Percentiles rank a stretch among this genome's conserved stretches.
Evolutionary conservation across 2,113 vertebrate species (phyloP).

Genomic region (Neolamprologus brichardi): DNA sequence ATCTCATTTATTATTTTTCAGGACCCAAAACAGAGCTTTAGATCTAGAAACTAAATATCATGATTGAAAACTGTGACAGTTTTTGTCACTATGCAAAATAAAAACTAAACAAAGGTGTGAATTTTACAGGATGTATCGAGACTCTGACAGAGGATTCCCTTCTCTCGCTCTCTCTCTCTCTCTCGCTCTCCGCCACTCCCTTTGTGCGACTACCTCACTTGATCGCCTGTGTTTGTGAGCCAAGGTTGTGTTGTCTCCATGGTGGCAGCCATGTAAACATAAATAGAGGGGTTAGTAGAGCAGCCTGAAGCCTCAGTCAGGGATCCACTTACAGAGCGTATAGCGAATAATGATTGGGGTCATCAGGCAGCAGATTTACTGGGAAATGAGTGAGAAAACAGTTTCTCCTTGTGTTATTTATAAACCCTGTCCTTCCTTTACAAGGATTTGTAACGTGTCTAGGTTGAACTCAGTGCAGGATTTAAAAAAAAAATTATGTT

Average conservation of each 20-base stretch:
- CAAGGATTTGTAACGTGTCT: background rate
- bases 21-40: background rate
- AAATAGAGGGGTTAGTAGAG: slow-evolving; percentile 32
- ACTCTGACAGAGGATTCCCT: background rate
- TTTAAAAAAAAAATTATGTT: background rate
- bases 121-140: background rate
- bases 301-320: background rate
- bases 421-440: background rate
- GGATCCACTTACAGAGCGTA: background rate
- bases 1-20: background rate
- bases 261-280: slow-evolving; percentile 55
- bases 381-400: background rate
- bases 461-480: background rate
- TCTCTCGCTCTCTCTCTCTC: background rate
- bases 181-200: background rate
- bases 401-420: background rate
- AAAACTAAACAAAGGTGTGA: background rate
- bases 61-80: background rate
- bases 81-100: background rate
- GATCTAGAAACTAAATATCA: background rate
- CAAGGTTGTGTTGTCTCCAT: slow-evolving; percentile 30
- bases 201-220: background rate
- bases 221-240: background rate
- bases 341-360: background rate
- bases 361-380: background rate